These are phyloP conservation scores for Drosophila burlai DNA, from an alignment of 1,140 invertebrate species.

Conservation along the genomic window DNA sequence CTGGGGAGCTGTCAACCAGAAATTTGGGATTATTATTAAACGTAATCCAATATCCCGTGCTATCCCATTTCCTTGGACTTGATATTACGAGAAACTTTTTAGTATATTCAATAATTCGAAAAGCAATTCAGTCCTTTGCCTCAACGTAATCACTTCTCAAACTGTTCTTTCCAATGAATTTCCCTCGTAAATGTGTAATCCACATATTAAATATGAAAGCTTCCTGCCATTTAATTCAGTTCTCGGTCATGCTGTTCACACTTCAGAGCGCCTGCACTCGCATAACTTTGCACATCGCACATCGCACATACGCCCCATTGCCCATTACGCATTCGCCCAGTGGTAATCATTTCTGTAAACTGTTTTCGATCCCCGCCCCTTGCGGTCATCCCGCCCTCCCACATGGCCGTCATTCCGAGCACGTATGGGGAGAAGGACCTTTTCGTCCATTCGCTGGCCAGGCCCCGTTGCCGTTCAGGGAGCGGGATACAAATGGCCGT, in stretches of 20 bases:
- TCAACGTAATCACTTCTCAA: background rate
- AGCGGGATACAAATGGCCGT: slow-evolving; percentile 41
- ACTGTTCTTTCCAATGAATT: slow-evolving; percentile 23
- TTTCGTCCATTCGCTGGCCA: slow-evolving; percentile 30
- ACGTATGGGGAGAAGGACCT: slow-evolving; percentile 47
- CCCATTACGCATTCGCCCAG: slow-evolving; percentile 75
- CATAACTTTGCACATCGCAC: slow-evolving; percentile 52
- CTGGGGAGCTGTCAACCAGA: background rate
- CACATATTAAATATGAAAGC: slow-evolving; percentile 39
- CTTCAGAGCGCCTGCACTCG: slow-evolving; percentile 35
- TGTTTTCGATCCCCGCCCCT: slow-evolving; percentile 71
- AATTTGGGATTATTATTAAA: background rate
- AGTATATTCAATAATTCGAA: slow-evolving; percentile 9
- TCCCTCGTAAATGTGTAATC: slow-evolving; percentile 16
- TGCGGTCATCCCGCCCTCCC: slow-evolving; percentile 20
- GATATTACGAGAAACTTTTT: slow-evolving; percentile 2
- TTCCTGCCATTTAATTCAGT: slow-evolving; percentile 46
- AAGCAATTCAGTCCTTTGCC: background rate
- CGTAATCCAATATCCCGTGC: slow-evolving; percentile 15
- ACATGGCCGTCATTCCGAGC: slow-evolving; percentile 32
- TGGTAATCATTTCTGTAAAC: slow-evolving; percentile 79
- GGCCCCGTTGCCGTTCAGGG: background rate
- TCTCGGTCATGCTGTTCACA: slow-evolving; percentile 34
- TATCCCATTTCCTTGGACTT: background rate
- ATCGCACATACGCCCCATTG: slow-evolving; percentile 74